phyloP scores from a whole-genome alignment of 2,888 invertebrate species.

The Dicranocentrus wangi region DNA sequence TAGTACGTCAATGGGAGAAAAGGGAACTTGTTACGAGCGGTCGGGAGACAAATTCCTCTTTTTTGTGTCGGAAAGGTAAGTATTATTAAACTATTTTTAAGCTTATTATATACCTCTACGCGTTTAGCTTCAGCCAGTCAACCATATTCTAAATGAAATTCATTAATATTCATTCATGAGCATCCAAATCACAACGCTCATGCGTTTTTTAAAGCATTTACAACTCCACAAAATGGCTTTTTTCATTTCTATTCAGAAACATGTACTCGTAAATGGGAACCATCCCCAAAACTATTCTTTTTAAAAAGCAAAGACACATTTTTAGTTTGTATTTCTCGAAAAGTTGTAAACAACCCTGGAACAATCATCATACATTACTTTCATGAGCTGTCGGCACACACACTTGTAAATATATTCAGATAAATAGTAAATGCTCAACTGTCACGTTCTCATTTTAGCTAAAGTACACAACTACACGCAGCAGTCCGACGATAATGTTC shows the following conservation, averaged over 20 bases:
- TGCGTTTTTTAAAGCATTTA: too few species aligned
- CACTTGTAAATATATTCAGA: constrained; percentile 48
- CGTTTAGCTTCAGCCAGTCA: neutral
- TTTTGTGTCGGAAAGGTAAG: constrained; percentile 62
- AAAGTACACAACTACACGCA: too few species aligned
- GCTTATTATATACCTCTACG: neutral
- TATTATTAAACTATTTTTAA: neutral
- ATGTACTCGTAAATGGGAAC: neutral
- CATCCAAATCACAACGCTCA: too few species aligned
- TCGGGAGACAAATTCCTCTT: constrained; percentile 71
- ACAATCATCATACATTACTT: constrained; percentile 51
- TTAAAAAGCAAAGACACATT: too few species aligned
- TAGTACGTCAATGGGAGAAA: constrained; percentile 65
- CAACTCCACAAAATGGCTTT: too few species aligned
- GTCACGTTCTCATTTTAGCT: too few species aligned
- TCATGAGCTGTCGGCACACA: constrained; percentile 51
- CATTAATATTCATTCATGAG: too few species aligned
- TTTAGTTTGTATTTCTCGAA: neutral
- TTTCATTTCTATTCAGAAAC: neutral
- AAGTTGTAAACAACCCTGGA: constrained; percentile 31
- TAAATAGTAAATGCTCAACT: constrained; percentile 4
- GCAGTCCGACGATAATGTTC: too few species aligned
- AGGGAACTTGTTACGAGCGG: constrained; percentile 68
- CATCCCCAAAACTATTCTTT: too few species aligned
- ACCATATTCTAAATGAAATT: neutral